A percentile compares a stretch with the other conserved stretches of the same genome.
phyloP scores from a whole-genome alignment of 2,113 vertebrate genomes.

The Capreolus pygargus region DNA sequence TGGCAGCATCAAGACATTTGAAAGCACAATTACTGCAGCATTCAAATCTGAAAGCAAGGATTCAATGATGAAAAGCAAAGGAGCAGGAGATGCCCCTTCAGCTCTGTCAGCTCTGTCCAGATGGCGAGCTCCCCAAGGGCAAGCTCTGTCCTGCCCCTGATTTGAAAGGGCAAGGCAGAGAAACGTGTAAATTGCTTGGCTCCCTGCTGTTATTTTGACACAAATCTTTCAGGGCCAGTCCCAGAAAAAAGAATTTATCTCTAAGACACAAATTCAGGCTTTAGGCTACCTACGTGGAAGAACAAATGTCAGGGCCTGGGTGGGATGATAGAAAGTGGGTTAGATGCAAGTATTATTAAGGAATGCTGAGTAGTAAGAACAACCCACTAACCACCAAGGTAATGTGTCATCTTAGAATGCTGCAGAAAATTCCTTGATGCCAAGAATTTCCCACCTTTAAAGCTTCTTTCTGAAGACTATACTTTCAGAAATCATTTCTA shows the following conservation, averaged over 20 bases:
- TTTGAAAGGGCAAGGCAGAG: slow-evolving; percentile 47
- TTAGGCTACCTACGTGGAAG: background rate
- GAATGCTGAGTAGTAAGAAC: background rate
- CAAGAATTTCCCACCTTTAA: background rate
- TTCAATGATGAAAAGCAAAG: background rate
- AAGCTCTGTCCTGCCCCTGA: slow-evolving; percentile 40
- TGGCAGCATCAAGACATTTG: background rate
- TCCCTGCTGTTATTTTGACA: slow-evolving; percentile 62
- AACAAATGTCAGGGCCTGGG: background rate
- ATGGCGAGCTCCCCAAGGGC: slow-evolving; percentile 30
- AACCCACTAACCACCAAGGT: background rate
- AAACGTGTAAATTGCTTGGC: slow-evolving; percentile 48
- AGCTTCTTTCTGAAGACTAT: background rate
- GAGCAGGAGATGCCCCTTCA: background rate
- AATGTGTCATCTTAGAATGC: background rate
- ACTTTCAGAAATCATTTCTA: background rate
- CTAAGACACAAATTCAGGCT: background rate
- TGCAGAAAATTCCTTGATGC: background rate
- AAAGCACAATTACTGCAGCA: background rate
- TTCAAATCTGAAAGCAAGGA: background rate
- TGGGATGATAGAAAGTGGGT: background rate
- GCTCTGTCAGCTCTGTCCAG: slow-evolving; percentile 26
- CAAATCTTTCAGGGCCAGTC: slow-evolving; percentile 43
- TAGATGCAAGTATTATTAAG: background rate
- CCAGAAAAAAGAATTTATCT: slow-evolving; percentile 14